These are phyloP conservation scores for Hylaeus volcanicus DNA, from an alignment of 1,140 invertebrate genomes.

Conservation along the genomic window DNA sequence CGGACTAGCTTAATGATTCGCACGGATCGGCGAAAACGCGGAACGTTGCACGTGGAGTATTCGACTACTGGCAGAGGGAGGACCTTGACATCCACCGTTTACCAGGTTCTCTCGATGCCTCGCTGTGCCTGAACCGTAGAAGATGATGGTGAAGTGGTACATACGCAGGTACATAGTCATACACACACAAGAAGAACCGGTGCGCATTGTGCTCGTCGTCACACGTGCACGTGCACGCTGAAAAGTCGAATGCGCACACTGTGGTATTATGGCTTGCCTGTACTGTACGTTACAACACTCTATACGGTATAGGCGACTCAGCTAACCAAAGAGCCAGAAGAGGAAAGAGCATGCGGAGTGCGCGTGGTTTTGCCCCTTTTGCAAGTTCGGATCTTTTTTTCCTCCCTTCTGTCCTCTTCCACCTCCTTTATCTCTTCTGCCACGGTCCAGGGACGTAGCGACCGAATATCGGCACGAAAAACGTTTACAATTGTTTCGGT, in stretches of 20 bases:
- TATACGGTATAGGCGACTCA: neutral
- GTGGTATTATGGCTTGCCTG: slow-evolving; percentile 41
- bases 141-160: slow-evolving; percentile 38
- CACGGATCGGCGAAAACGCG: too few species aligned
- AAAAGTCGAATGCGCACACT: slow-evolving; percentile 43
- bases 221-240: slow-evolving; percentile 35
- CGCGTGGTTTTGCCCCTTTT: slow-evolving; percentile 60
- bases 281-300: slow-evolving; percentile 45
- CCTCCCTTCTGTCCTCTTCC: slow-evolving; percentile 23
- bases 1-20: too few species aligned
- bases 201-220: slow-evolving; percentile 35
- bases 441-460: slow-evolving; percentile 57
- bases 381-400: slow-evolving; percentile 57
- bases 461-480: slow-evolving; percentile 8
- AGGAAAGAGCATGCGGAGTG: slow-evolving; percentile 28
- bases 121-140: slow-evolving; percentile 10
- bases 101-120: slow-evolving; percentile 14
- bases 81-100: slow-evolving; percentile 55
- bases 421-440: slow-evolving; percentile 45
- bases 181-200: slow-evolving; percentile 20
- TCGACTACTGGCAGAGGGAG: slow-evolving; percentile 23
- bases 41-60: slow-evolving; percentile 8
- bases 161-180: slow-evolving; percentile 29
- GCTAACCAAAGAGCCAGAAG: slow-evolving; percentile 30
- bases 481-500: slow-evolving; percentile 37